Evolutionary conservation across 2,888 invertebrate species (phyloP).

Genomic region (Argynnis bischoffii): DNA sequence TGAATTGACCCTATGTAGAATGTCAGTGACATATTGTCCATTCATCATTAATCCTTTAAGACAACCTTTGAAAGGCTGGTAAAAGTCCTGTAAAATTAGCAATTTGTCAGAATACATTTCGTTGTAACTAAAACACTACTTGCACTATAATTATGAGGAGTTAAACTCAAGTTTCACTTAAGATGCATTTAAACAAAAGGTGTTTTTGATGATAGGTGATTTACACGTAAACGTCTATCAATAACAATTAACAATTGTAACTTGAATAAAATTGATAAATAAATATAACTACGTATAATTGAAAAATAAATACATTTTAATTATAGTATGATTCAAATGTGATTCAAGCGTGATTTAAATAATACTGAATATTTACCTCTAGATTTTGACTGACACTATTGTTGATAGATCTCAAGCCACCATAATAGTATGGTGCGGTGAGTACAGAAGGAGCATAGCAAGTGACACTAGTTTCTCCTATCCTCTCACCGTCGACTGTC

Average conservation of each 20-base stretch:
- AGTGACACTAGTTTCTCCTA: constrained; percentile 77
- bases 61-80: constrained; percentile 91
- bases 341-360: too few species aligned
- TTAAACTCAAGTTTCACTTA: too few species aligned
- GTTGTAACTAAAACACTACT: too few species aligned
- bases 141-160: too few species aligned
- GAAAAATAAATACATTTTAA: too few species aligned
- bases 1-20: constrained; percentile 83
- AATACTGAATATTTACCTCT: constrained; percentile 48
- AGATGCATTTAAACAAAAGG: too few species aligned
- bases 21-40: constrained; percentile 84
- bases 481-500: constrained; percentile 84
- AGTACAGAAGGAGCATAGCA: constrained; percentile 80
- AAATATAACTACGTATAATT: too few species aligned
- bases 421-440: constrained; percentile 88
- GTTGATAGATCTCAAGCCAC: constrained; percentile 84
- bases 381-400: constrained; percentile 57
- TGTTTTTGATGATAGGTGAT: too few species aligned
- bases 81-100: constrained; percentile 74
- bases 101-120: too few species aligned
- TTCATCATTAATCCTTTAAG: constrained; percentile 89
- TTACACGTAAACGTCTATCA: too few species aligned
- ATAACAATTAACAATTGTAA: too few species aligned
- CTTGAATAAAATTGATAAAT: too few species aligned
- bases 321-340: constrained; percentile 14